phyloP scores from a whole-genome alignment of 2,888 invertebrate genomes.

The Cheilosia variabilis region DNA sequence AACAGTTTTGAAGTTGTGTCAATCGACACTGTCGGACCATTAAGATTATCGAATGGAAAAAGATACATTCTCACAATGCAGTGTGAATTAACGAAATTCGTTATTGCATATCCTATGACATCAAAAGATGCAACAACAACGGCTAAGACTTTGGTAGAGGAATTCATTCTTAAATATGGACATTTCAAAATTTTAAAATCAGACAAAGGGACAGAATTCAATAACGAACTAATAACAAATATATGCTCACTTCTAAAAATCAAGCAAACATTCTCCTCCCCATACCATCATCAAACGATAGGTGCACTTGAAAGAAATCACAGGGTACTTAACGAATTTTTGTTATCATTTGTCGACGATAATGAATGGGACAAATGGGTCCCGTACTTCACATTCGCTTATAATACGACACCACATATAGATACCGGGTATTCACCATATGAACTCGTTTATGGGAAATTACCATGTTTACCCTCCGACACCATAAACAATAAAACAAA shows the following conservation, averaged over 20 bases:
- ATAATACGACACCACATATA: constrained; percentile 55
- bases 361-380: constrained; percentile 47
- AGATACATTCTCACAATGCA: constrained; percentile 52
- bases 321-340: constrained; percentile 36
- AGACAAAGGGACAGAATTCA: constrained; percentile 25
- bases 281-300: constrained; percentile 42
- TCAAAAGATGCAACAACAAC: constrained; percentile 37
- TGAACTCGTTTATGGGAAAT: constrained; percentile 7
- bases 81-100: constrained; percentile 50
- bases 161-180: constrained; percentile 37
- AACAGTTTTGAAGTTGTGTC: constrained; percentile 16
- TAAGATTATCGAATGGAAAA: constrained; percentile 22
- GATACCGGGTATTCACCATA: constrained; percentile 23
- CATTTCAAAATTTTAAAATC: neutral
- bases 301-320: constrained; percentile 47
- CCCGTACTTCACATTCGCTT: constrained; percentile 48
- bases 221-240: neutral
- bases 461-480: constrained; percentile 1
- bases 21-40: constrained; percentile 42
- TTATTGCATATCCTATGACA: constrained; percentile 30
- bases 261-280: constrained; percentile 34
- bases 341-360: constrained; percentile 14
- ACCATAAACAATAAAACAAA: constrained; percentile 1
- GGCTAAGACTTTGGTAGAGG: constrained; percentile 42
- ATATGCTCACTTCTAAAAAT: constrained; percentile 45